Conservation (phyloP, 2,113 vertebrate genomes). For the Chunga burmeisteri region DNA sequence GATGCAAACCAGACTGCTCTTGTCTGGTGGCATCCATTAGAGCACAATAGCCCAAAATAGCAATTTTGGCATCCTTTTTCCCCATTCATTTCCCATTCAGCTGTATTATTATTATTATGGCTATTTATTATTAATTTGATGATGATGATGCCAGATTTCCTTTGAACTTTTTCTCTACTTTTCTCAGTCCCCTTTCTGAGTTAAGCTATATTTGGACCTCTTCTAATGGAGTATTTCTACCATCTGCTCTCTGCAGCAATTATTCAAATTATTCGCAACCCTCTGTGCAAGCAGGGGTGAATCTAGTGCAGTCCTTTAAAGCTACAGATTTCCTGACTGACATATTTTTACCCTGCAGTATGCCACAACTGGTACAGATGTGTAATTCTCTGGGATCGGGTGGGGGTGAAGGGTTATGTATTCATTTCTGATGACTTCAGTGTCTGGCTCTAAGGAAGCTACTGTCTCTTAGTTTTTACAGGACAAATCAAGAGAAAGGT, state of each 20-base stretch:
- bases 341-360: background rate
- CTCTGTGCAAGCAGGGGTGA: background rate
- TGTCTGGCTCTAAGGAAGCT: background rate
- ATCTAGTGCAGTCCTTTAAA: background rate
- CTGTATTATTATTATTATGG: background rate
- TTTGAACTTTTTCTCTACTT: background rate
- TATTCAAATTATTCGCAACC: conserved; percentile 30
- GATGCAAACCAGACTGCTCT: background rate
- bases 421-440: background rate
- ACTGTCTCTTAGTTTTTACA: background rate
- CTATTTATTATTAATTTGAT: background rate
- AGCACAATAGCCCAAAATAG: background rate
- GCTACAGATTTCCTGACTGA: background rate
- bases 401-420: background rate
- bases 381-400: background rate
- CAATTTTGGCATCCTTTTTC: background rate
- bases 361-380: background rate
- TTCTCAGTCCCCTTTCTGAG: background rate
- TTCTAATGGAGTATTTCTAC: background rate
- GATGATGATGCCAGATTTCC: background rate
- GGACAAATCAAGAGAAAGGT: background rate
- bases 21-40: background rate
- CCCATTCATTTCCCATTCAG: background rate
- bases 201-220: background rate
- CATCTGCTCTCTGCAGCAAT: conserved; percentile 24